Evolutionary conservation across 2,888 invertebrate genomes (phyloP).

Genomic region (Cryptocephalus moraei): DNA sequence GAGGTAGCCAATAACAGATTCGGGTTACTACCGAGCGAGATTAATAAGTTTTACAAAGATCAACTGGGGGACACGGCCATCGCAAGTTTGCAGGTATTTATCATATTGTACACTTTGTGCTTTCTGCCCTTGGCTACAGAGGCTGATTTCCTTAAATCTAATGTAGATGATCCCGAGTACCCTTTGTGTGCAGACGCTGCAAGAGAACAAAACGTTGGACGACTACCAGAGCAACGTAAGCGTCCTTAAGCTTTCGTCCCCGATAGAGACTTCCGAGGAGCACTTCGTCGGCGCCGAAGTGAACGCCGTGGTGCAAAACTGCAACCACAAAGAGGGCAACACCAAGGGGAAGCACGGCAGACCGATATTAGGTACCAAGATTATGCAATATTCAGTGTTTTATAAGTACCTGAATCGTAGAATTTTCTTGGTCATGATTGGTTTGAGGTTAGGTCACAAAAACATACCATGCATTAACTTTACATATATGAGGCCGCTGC

Average conservation of each 20-base stretch:
- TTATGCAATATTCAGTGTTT: slow-evolving; percentile 19
- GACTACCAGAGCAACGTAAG: slow-evolving; percentile 31
- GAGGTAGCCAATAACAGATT: slow-evolving; percentile 35
- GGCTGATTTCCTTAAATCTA: background rate
- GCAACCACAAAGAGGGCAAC: background rate
- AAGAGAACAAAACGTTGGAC: slow-evolving; percentile 28
- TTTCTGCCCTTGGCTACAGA: no score
- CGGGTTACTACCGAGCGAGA: slow-evolving; percentile 28
- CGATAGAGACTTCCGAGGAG: slow-evolving; percentile 6
- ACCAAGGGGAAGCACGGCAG: slow-evolving; percentile 20
- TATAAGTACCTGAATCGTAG: no score
- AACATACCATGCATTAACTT: no score
- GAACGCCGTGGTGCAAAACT: no score
- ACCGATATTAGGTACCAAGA: slow-evolving; percentile 34
- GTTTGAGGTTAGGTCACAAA: no score
- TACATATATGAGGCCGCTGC: no score
- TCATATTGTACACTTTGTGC: no score
- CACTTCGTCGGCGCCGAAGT: no score
- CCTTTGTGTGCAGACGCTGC: slow-evolving; percentile 29
- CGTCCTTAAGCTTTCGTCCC: slow-evolving; percentile 29
- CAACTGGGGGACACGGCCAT: slow-evolving; percentile 31
- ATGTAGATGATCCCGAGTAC: slow-evolving; percentile 15
- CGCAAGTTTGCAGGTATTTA: slow-evolving; percentile 28
- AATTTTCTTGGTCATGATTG: no score
- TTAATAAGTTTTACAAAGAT: slow-evolving; percentile 34